These are phyloP conservation scores for Plecotus auritus DNA, from an alignment of 2,113 vertebrate species.

Conservation along the genomic window DNA sequence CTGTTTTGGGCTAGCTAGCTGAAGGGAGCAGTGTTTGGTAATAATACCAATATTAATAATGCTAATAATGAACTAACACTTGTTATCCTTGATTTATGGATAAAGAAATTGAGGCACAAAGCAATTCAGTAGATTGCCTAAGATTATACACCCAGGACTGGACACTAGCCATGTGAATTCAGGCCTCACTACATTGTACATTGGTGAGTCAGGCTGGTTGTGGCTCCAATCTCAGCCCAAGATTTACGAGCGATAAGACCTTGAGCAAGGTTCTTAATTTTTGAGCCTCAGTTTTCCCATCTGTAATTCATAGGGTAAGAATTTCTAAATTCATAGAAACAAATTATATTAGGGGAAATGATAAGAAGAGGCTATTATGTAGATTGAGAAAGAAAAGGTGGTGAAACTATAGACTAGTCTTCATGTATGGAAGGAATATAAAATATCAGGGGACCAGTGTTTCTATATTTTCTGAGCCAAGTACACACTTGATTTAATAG, in stretches of 20 bases:
- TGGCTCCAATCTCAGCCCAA: background rate
- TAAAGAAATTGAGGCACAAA: slow-evolving; percentile 6
- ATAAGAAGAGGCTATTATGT: background rate
- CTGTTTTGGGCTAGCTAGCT: background rate
- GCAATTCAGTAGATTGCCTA: background rate
- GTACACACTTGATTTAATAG: background rate
- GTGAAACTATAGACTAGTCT: background rate
- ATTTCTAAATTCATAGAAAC: background rate
- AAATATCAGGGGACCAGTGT: background rate
- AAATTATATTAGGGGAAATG: background rate
- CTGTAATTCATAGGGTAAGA: background rate
- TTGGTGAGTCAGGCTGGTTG: background rate
- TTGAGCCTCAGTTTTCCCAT: background rate
- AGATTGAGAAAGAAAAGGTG: background rate
- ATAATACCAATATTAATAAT: background rate
- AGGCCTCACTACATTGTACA: background rate
- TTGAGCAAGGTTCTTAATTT: background rate
- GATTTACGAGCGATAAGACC: background rate
- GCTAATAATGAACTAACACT: background rate
- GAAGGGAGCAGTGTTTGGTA: background rate
- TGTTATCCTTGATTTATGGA: background rate
- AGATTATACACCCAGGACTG: background rate
- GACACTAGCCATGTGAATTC: background rate
- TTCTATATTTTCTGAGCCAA: background rate
- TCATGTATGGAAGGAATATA: background rate